phyloP scores from a whole-genome alignment of 2,113 vertebrate species.

The Oryzias curvinotus region DNA sequence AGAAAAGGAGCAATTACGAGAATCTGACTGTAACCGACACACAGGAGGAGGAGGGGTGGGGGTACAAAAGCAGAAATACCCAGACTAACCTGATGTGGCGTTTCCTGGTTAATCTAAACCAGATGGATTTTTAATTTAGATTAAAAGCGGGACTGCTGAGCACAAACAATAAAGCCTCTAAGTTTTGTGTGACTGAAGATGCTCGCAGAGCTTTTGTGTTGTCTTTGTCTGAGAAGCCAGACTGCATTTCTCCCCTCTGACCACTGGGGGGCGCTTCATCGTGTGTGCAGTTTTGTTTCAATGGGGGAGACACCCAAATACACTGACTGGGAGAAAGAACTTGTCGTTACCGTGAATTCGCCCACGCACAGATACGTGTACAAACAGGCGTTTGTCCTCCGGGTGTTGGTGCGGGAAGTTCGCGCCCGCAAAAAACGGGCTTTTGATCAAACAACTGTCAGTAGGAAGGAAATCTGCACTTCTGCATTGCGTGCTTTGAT shows the following conservation, averaged over 20 bases:
- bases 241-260: conserved; percentile 60
- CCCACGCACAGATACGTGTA: conserved; percentile 29
- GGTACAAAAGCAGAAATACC: conserved; percentile 57
- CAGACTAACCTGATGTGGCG: conserved; percentile 63
- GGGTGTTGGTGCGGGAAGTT: too few relatives aligned
- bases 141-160: not conserved
- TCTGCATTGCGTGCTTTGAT: conserved; percentile 2
- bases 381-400: conserved; percentile 39
- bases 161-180: conserved; percentile 6
- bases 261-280: conserved; percentile 58
- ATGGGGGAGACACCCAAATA: conserved; percentile 58
- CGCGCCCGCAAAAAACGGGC: too few relatives aligned
- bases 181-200: not conserved
- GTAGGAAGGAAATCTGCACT: conserved; percentile 14
- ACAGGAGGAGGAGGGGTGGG: conserved; percentile 50
- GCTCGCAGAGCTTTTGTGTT: conserved; percentile 18
- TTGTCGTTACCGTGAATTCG: conserved; percentile 19
- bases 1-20: not conserved
- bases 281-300: conserved; percentile 16
- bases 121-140: conserved; percentile 15
- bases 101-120: conserved; percentile 28
- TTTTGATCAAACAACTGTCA: conserved; percentile 41
- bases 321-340: conserved; percentile 24
- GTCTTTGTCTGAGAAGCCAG: conserved; percentile 67
- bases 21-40: conserved; percentile 27